Percentiles rank a stretch among this genome's conserved stretches.
Conservation (phyloP, 2,113 vertebrate species). For the Nyctibius bracteatus region DNA sequence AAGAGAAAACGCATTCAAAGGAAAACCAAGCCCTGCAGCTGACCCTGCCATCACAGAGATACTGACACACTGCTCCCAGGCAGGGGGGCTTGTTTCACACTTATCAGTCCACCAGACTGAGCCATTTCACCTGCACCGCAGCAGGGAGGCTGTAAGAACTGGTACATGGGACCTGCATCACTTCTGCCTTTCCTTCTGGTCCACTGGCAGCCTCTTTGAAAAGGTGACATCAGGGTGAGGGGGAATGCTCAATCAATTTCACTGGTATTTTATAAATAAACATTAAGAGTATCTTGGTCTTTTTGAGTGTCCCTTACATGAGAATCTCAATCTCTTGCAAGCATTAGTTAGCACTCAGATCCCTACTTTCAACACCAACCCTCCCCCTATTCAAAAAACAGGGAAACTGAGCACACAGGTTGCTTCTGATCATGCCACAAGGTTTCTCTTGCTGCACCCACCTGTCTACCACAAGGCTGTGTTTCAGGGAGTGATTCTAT, state of each 20-base stretch:
- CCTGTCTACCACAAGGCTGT: neutral
- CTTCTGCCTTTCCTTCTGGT: neutral
- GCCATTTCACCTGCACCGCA: neutral
- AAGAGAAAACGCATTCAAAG: neutral
- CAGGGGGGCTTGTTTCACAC: neutral
- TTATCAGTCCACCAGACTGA: neutral
- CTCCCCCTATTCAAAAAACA: neutral
- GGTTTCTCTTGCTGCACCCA: neutral
- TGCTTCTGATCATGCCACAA: neutral
- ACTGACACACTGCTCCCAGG: neutral
- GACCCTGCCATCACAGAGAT: neutral
- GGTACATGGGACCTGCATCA: neutral
- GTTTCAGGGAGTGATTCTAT: neutral
- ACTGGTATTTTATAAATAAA: neutral
- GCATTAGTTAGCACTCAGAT: neutral
- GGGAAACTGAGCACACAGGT: neutral
- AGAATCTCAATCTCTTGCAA: neutral
- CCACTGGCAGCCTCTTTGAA: neutral
- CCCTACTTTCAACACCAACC: neutral
- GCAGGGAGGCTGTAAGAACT: neutral
- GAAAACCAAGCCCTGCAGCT: neutral
- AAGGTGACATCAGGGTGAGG: neutral
- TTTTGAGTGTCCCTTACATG: neutral
- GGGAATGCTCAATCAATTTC: neutral
- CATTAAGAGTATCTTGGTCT: neutral